Percentiles rank a stretch among this genome's conserved stretches.
Evolutionary conservation across 2,888 invertebrate genomes (phyloP).

Genomic region (Crocallis elinguaria): DNA sequence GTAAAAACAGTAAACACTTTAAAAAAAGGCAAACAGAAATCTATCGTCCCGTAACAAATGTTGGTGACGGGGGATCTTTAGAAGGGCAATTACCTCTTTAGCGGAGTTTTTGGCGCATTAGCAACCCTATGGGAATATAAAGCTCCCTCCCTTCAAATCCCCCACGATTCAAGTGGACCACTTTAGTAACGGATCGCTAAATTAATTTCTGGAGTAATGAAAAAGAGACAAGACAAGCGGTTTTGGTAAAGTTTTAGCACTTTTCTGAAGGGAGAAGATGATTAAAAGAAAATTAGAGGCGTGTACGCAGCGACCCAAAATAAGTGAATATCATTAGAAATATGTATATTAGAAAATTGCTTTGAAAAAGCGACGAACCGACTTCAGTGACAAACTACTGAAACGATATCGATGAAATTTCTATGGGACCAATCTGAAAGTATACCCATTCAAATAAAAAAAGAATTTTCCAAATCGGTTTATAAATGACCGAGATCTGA

Average conservation of each 20-base stretch:
- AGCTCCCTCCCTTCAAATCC: constrained; percentile 46
- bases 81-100: constrained; percentile 62
- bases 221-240: constrained; percentile 10
- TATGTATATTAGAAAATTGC: no score
- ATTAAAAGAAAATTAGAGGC: background rate
- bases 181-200: constrained; percentile 36
- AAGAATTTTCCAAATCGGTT: no score
- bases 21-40: constrained; percentile 37
- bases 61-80: constrained; percentile 37
- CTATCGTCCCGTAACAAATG: constrained; percentile 46
- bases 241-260: constrained; percentile 1
- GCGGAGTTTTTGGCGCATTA: constrained; percentile 54
- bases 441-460: no score
- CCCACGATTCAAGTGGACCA: constrained; percentile 40
- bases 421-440: no score
- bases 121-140: constrained; percentile 56
- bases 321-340: no score
- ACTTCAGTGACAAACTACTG: no score
- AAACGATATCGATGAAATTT: no score
- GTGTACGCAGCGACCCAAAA: background rate
- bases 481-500: no score
- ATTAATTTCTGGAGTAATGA: constrained; percentile 26
- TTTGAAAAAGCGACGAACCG: no score
- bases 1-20: constrained; percentile 35
- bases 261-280: background rate